phyloP scores from a whole-genome alignment of 2,113 vertebrate genomes.

The Platichthys flesus region DNA sequence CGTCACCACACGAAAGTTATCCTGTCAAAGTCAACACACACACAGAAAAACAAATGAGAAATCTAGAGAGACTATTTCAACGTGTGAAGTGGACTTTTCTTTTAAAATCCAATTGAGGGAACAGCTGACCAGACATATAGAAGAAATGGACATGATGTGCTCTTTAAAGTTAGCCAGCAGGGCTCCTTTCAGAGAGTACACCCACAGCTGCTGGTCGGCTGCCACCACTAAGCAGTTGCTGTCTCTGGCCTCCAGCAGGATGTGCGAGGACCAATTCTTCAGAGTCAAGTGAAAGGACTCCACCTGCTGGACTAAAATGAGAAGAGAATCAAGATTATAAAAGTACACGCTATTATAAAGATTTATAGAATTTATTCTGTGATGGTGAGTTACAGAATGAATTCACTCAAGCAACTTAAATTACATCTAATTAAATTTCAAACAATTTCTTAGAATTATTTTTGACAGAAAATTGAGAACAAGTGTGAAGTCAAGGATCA shows the following conservation, averaged over 20 bases:
- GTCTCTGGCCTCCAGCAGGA: constrained; percentile 75
- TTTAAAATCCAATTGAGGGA: background rate
- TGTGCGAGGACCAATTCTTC: constrained; percentile 32
- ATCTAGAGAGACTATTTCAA: background rate
- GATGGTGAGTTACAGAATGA: background rate
- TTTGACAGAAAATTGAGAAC: too few relatives aligned
- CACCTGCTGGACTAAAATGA: constrained; percentile 76
- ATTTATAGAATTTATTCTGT: background rate
- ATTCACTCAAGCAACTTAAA: too few relatives aligned
- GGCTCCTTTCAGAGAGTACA: constrained; percentile 80
- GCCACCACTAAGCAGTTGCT: constrained; percentile 77
- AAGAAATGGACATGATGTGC: constrained; percentile 81
- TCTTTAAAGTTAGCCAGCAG: constrained; percentile 83
- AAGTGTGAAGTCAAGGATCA: too few relatives aligned
- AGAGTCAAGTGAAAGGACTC: constrained; percentile 72
- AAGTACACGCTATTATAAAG: background rate
- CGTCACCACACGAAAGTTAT: constrained; percentile 80
- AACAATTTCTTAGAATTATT: too few relatives aligned
- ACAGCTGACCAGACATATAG: constrained; percentile 85
- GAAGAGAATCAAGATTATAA: constrained; percentile 12
- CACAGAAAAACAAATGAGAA: background rate
- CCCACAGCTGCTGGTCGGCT: constrained; percentile 64
- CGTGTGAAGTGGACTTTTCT: background rate
- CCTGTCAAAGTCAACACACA: constrained; percentile 65
- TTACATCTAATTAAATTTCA: too few relatives aligned